Base-by-base conservation (phyloP, 2,888 invertebrate species). In the Mythimna pallens region DNA sequence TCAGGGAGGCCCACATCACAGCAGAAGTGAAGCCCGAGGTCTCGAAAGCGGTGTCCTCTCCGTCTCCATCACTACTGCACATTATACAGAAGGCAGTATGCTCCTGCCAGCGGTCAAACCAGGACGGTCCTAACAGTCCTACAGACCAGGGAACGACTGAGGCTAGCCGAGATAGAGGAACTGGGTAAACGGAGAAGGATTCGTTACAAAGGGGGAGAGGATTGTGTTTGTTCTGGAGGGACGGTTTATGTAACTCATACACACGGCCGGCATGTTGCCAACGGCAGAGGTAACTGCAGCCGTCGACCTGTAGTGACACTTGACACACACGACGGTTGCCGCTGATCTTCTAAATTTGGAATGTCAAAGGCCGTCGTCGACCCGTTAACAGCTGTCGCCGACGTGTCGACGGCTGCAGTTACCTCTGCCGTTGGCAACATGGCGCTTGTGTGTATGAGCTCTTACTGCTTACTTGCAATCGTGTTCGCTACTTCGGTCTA, bases 71-170 rank as follows among this genome's bases (percentile, higher is more conserved):
- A 20, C 34, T 78, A n/a, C 82, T 78, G 58, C 70, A 65, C 36
- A 63, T 81, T 54, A 65, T 78, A 62, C 65, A 76, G 70, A 81
- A 78, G 77, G 81, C 78, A 43, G 81, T 79, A 10, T 81, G 78
- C n/a, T 71, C 82, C 22, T 81, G 78, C 59, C 82, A 77, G 78
- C 50, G 64, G 58, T 66, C 50, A n/a, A 22, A 17, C 30, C 34
- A 58, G 30, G 68, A 65, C 30, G 30, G 12, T 65, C 30, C 61
- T 76, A 65, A 64, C 14, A 52, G 50, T n/a, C 50, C 50, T 8
- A 58, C 30, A 64, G 81, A 50, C 76, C 76, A 65, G 47, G 65
- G n/a, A 36, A 47, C 57, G 10, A 68, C 50, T 55, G 52, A 61
- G 20, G 30, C 65, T 52, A 52, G 36, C 69, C 65, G 54, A 47